Evolutionary conservation across 2,797 vertebrate genomes (phyloP).

Genomic region (Euphonia xanthogaster): DNA sequence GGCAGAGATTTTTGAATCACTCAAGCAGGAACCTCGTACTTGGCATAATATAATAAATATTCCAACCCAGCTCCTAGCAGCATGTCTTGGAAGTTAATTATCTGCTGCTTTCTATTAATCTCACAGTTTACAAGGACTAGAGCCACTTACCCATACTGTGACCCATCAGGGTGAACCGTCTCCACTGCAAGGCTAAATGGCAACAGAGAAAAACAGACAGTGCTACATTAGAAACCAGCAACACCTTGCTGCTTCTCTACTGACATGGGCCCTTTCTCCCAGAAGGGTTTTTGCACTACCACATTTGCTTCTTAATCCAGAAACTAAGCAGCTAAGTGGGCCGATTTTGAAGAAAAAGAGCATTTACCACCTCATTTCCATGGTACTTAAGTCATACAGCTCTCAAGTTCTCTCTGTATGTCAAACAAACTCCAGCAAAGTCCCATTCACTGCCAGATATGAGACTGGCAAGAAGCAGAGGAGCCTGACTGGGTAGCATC

Average conservation of each 20-base stretch:
- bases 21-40: not conserved
- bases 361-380: not conserved
- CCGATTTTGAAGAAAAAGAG: not conserved
- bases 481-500: not conserved
- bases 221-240: not conserved
- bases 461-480: conserved; percentile 2
- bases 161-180: conserved; percentile 86
- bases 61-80: not conserved
- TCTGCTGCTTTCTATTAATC: not conserved
- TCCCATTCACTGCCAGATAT: not conserved
- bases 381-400: not conserved
- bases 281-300: not conserved
- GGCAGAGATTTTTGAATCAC: not conserved
- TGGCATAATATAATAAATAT: not conserved
- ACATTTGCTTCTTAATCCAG: conserved; percentile 28
- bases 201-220: conserved; percentile 26
- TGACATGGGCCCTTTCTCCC: not conserved
- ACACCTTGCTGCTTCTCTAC: not conserved
- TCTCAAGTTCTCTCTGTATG: not conserved
- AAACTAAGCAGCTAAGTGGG: not conserved
- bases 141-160: conserved; percentile 93
- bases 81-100: conserved; percentile 12
- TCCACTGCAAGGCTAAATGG: conserved; percentile 88
- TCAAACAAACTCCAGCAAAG: not conserved
- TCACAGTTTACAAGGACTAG: not conserved